Percentiles rank a stretch among this genome's conserved stretches.
Conservation (phyloP, 2,888 invertebrate species). For the Yponomeuta sedellus region DNA sequence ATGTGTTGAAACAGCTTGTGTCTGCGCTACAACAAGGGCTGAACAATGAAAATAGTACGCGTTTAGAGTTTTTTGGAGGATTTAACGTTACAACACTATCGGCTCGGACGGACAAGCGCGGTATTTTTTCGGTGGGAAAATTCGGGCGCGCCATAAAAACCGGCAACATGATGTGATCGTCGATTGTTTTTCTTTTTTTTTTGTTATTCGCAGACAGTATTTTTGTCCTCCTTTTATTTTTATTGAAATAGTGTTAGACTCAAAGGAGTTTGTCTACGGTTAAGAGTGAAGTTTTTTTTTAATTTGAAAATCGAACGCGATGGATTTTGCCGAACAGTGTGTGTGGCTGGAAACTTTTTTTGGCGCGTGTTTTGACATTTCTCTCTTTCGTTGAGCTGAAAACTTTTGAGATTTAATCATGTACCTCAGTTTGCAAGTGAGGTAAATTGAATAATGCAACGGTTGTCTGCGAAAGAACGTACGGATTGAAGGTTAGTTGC, state of each 20-base stretch:
- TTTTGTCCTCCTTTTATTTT: neutral
- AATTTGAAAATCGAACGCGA: neutral
- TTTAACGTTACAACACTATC: conserved; percentile 20
- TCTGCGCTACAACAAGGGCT: conserved; percentile 51
- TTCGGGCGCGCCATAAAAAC: conserved; percentile 5
- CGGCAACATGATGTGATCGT: neutral
- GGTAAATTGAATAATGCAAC: neutral
- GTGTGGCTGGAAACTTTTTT: neutral
- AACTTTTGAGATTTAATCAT: neutral
- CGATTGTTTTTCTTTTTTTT: neutral
- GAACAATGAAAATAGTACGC: conserved; percentile 59
- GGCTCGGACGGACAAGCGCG: neutral
- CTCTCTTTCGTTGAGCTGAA: neutral
- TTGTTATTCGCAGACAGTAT: conserved; percentile 3
- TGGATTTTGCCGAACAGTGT: neutral
- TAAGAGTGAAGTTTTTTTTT: neutral
- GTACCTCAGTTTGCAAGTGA: neutral
- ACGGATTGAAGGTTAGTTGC: neutral
- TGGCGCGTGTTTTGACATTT: neutral
- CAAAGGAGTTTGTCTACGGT: neutral
- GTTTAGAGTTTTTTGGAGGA: conserved; percentile 33
- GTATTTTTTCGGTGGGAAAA: neutral
- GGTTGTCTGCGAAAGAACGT: neutral
- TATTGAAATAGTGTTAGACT: neutral
- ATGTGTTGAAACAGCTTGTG: conserved; percentile 75